These are phyloP conservation scores for Pelusios castaneus DNA, from an alignment of 2,113 vertebrate genomes.

Conservation along the genomic window DNA sequence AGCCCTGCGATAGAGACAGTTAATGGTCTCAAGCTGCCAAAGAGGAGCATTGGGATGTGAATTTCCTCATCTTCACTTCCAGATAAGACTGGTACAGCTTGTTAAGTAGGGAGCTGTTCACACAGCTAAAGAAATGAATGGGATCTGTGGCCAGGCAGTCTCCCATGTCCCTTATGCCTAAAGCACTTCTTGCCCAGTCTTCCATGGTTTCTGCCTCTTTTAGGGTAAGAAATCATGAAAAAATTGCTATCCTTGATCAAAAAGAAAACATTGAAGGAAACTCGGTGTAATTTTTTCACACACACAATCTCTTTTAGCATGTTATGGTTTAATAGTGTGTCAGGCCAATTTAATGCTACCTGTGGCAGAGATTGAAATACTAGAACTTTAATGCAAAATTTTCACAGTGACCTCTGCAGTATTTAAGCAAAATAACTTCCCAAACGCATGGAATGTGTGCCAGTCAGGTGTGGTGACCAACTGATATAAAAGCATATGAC, in stretches of 20 bases:
- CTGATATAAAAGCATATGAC: not conserved
- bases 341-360: no score
- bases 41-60: not conserved
- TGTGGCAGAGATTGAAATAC: no score
- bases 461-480: not conserved
- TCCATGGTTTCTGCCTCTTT: not conserved
- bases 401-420: not conserved
- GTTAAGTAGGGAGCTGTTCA: not conserved
- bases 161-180: not conserved
- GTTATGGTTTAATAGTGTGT: no score
- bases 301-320: no score
- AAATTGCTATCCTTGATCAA: no score
- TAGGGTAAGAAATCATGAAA: no score
- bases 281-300: no score
- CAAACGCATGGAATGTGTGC: not conserved
- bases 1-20: not conserved
- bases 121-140: not conserved
- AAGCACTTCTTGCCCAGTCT: not conserved
- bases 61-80: not conserved
- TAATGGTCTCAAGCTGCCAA: not conserved
- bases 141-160: not conserved
- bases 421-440: not conserved
- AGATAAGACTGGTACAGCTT: not conserved
- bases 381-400: not conserved
- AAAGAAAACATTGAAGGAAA: no score